Evolutionary conservation across 2,797 vertebrate genomes (phyloP).

Genomic region (Syncerus caffer): DNA sequence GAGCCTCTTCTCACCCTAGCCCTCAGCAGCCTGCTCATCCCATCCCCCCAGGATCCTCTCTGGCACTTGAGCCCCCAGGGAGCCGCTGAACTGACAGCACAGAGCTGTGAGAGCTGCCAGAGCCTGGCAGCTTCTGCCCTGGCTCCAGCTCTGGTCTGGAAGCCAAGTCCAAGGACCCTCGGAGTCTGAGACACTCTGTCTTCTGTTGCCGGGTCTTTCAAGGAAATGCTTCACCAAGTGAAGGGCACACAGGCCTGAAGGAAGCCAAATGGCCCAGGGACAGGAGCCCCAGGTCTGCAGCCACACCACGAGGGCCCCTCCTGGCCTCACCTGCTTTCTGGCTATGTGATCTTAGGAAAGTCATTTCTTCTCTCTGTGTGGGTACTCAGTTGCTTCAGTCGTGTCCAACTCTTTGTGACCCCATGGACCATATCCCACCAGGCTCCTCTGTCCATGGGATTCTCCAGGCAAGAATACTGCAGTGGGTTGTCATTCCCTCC

Average conservation of each 20-base stretch:
- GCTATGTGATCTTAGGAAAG: background rate
- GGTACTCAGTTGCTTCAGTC: background rate
- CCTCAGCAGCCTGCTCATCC: background rate
- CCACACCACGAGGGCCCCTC: background rate
- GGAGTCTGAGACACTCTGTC: background rate
- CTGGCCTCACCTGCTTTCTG: background rate
- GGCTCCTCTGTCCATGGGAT: background rate
- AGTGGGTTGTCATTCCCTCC: background rate
- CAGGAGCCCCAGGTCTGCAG: background rate
- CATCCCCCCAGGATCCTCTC: background rate
- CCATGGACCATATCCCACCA: background rate
- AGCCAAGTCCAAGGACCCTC: background rate
- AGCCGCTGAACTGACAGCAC: background rate
- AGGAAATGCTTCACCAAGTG: background rate
- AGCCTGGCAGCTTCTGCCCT: background rate
- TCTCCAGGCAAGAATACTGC: background rate
- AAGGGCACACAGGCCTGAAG: background rate
- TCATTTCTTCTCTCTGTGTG: background rate
- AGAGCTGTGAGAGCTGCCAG: background rate
- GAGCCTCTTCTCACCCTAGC: background rate
- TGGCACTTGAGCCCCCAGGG: background rate
- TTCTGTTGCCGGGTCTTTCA: background rate
- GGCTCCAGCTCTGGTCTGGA: background rate
- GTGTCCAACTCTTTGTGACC: background rate
- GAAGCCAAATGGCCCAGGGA: background rate